Conservation (phyloP, 1,140 invertebrate species). For the Polypedilum vanderplanki region DNA sequence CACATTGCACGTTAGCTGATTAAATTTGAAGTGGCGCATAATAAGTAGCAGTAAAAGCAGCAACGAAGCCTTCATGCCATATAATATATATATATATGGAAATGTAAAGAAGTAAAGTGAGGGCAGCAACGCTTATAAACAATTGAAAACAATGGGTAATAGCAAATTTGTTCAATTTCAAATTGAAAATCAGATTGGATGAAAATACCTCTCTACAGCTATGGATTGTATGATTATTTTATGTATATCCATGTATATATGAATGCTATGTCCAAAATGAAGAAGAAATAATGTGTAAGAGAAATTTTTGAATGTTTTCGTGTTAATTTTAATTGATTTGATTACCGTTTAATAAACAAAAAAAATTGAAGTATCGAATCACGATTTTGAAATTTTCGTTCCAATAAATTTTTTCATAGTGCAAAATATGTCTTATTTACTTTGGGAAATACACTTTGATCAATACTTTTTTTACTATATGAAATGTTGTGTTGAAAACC, state of each 20-base stretch:
- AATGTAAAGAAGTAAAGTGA: neutral
- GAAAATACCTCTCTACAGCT: neutral
- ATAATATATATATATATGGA: constrained; percentile 1
- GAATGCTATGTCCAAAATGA: neutral
- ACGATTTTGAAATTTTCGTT: neutral
- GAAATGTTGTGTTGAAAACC: too few relatives aligned
- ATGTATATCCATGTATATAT: neutral
- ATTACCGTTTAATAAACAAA: constrained; percentile 19
- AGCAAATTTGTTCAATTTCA: constrained; percentile 18
- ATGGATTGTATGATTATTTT: neutral
- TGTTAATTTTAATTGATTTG: constrained; percentile 10
- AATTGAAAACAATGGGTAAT: constrained; percentile 7
- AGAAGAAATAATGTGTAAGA: neutral
- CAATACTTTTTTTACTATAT: too few relatives aligned
- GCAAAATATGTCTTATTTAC: neutral
- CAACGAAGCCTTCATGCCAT: neutral
- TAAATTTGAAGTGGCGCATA: constrained; percentile 17
- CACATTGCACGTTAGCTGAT: neutral
- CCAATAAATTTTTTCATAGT: neutral
- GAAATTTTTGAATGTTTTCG: neutral
- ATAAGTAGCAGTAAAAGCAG: neutral
- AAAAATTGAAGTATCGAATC: constrained; percentile 19
- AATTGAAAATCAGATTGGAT: constrained; percentile 6
- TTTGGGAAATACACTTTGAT: too few relatives aligned
- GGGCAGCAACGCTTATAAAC: neutral